Evolutionary conservation across 2,797 vertebrate species (phyloP), one percentile per base, ranked within the genome.

Genomic region (Sciaenops ocellatus): DNA sequence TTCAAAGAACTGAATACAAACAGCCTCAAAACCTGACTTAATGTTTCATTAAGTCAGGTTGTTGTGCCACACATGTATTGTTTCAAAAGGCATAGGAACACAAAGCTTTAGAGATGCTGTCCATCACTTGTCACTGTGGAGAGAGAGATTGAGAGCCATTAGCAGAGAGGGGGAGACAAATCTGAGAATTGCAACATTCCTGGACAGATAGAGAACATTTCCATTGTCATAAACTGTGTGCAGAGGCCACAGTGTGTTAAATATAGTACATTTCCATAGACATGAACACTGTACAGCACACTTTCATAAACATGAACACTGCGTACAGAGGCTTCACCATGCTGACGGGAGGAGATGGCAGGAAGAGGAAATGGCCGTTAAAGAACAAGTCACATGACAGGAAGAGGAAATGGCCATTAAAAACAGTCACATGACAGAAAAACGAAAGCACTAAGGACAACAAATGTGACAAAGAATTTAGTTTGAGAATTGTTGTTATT

Each of bases 361-460:
- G 92, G 93, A 92, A 90, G 95, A 96, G 95, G 94, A 95, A 89
- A 84, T 96, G 95, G 95, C 95, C 92, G 92, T 93, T 95, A 95
- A 92, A 93, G 90, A 90, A 93, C 91, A 90, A 92, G 93, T 95
- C 90, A 95, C 89, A 92, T 92, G 92, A 89, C 90, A 95, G 91
- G 93, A 92, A 79, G 95, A 95, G 95, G 94, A 95, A 87, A 83
- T 96, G 94, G 93, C 93, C 90, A 93, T 93, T 93, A 91, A 93
- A 89, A 94, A 94, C 92, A 84, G 91, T 95, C 92, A 95, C 93
- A 95, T 94, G 85, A 94, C 93, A 91, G 89, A 95, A 87, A 91
- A 85, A 95, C 90, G 91, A 97, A 97, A 96, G 92, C 95, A 98
- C 95, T 94, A 90, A 91, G 94, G 95, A 98, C 96, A 92, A 96